A percentile compares a stretch with the other conserved stretches of the same genome.
Conservation (phyloP, 2,113 vertebrate species). For the Cynopterus brachyotis region DNA sequence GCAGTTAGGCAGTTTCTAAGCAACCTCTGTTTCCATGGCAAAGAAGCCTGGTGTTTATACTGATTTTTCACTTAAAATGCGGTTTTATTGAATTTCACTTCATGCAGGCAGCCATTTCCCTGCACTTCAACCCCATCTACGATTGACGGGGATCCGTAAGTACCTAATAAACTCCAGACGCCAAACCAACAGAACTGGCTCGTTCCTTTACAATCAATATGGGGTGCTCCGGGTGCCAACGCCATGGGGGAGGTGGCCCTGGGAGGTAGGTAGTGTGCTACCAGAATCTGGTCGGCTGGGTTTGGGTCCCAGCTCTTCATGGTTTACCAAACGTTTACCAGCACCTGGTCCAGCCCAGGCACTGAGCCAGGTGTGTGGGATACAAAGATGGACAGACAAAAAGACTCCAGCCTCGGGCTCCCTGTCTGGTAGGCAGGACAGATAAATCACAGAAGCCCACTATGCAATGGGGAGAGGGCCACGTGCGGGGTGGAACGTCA, state of each 20-base stretch:
- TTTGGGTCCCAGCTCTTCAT: neutral
- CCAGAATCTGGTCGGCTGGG: neutral
- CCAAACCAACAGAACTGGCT: constrained; percentile 13
- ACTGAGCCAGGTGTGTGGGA: neutral
- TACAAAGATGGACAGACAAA: neutral
- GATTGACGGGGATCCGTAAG: constrained; percentile 65
- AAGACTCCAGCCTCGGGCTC: neutral
- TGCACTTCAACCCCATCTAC: constrained; percentile 47
- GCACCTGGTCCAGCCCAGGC: neutral
- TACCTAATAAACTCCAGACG: constrained; percentile 48
- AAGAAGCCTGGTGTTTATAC: constrained; percentile 84
- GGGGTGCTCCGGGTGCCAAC: neutral
- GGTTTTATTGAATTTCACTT: constrained; percentile 79
- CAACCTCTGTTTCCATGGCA: constrained; percentile 88
- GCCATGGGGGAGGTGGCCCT: neutral
- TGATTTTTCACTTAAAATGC: constrained; percentile 78
- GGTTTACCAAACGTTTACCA: neutral
- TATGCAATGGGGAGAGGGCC: neutral
- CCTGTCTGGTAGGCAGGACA: neutral
- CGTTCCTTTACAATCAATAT: constrained; percentile 3
- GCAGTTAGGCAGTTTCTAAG: constrained; percentile 84
- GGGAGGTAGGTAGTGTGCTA: neutral
- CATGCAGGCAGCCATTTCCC: constrained; percentile 73
- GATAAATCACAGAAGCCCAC: neutral
- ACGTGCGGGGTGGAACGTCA: no score